Evolutionary conservation across 2,888 invertebrate genomes (phyloP).

Genomic region (Eupithecia tripunctaria): DNA sequence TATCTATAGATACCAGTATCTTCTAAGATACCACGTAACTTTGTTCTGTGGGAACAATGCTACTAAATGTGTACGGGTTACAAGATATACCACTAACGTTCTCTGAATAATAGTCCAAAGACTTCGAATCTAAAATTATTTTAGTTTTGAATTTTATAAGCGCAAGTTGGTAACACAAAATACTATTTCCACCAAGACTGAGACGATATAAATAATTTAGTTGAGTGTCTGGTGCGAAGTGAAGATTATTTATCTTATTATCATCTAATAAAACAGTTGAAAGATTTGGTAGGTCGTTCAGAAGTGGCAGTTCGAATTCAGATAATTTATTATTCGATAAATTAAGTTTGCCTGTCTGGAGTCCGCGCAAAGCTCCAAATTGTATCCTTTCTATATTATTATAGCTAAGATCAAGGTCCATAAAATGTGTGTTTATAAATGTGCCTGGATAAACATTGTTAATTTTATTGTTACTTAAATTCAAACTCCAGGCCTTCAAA

Average conservation of each 20-base stretch:
- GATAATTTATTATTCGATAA: constrained; percentile 19
- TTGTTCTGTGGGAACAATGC: background rate
- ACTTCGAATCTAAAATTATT: constrained; percentile 1
- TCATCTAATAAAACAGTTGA: constrained; percentile 20
- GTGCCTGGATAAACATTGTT: constrained; percentile 13
- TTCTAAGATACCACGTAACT: background rate
- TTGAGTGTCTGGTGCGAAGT: background rate
- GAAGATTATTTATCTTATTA: constrained; percentile 19
- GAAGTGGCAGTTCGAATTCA: constrained; percentile 18
- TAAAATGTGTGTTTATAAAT: constrained; percentile 10
- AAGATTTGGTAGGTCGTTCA: constrained; percentile 11
- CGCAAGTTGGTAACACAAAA: constrained; percentile 20
- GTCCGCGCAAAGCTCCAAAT: constrained; percentile 23
- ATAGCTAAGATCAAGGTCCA: constrained; percentile 21
- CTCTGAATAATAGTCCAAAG: constrained; percentile 16
- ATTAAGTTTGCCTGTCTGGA: background rate
- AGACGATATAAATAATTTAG: constrained; percentile 6
- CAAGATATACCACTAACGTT: constrained; percentile 27
- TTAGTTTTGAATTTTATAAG: background rate
- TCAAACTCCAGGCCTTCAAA: constrained; percentile 12
- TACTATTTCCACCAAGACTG: constrained; percentile 22
- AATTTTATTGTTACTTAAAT: constrained; percentile 25
- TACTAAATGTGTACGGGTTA: background rate
- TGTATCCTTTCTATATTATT: constrained; percentile 21
- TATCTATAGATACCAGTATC: no score